Evolutionary conservation across 2,113 vertebrate genomes (phyloP), one percentile per base, ranked within the genome.

Genomic region (Columba janthina): DNA sequence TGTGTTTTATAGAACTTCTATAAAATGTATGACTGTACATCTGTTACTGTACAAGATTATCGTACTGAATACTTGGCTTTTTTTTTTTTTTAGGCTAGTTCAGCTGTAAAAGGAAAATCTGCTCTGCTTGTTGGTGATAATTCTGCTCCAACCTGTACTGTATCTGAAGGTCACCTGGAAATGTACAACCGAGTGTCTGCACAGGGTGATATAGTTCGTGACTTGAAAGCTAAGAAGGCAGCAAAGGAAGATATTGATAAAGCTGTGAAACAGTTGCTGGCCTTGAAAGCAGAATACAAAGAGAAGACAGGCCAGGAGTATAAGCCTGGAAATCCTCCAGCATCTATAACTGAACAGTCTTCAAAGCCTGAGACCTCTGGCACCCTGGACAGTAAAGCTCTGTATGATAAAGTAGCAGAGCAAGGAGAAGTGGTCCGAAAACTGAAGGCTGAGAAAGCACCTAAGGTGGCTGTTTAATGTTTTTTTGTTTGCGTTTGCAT

Each of bases 271-370:
- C 97, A 98, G 48, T 98, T 99, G 38, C 96, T 99, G 86, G 97
- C 98, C 40, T 97, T 99, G 57, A 99, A 99, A 98, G 98, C 98
- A 24, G 98, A 99, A 78, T 99, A 99, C 89, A 99, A 99, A 89
- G 97, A 99, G 95, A 98, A 98, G 93, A 99, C 98, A 0, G 99
- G 99, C 51, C 97, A 98, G 64, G 99, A 99, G 9, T 99, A 99
- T 93, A 99, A 99, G 69, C 98, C 99, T 42, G 99, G 98, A 73
- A 97, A 83, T 90, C 96, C 97, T 77, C 97, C 96, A 92, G 26
- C 76, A 17, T 34, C 67, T 15, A 26, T n/a, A 26, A 48, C 50
- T 65, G 51, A 51, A 31, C 96, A 53, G 40, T 38, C 96, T 74
- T 21, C 95, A 32, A 90, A 51, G 12, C 53, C 67, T 20, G 66